Percentiles rank a stretch among this genome's conserved stretches.
Conservation (phyloP, 2,113 vertebrate species). For the Leiothrix lutea region DNA sequence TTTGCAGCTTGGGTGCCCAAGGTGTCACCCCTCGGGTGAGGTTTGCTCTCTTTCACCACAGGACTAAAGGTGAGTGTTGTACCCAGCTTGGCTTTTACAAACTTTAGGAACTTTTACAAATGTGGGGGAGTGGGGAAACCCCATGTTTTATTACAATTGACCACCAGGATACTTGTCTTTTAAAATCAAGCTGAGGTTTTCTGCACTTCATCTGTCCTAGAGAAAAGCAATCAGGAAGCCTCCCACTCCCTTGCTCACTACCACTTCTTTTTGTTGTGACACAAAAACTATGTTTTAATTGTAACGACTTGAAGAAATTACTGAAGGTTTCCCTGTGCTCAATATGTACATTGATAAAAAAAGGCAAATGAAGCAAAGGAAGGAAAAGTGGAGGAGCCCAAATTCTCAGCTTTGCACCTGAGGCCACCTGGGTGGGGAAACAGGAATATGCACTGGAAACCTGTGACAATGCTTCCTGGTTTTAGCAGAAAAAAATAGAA, state of each 20-base stretch:
- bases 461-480: background rate
- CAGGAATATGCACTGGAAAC: background rate
- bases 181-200: background rate
- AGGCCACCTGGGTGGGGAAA: background rate
- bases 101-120: background rate
- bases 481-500: background rate
- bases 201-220: background rate
- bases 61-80: background rate
- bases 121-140: fast-evolving
- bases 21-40: background rate
- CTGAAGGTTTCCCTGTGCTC: background rate
- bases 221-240: background rate
- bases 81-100: background rate
- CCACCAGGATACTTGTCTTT: background rate
- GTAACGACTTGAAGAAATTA: background rate
- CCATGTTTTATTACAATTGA: background rate
- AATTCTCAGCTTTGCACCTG: background rate
- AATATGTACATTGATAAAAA: background rate
- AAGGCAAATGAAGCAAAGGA: background rate
- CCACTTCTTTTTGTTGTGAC: background rate
- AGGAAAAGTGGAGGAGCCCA: background rate
- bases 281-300: background rate
- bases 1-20: background rate
- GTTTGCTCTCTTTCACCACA: background rate
- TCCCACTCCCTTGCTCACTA: background rate